A percentile compares a stretch with the other conserved stretches of the same genome.
Conservation (phyloP, 2,888 invertebrate genomes). For the Lasioglossum calceatum region DNA sequence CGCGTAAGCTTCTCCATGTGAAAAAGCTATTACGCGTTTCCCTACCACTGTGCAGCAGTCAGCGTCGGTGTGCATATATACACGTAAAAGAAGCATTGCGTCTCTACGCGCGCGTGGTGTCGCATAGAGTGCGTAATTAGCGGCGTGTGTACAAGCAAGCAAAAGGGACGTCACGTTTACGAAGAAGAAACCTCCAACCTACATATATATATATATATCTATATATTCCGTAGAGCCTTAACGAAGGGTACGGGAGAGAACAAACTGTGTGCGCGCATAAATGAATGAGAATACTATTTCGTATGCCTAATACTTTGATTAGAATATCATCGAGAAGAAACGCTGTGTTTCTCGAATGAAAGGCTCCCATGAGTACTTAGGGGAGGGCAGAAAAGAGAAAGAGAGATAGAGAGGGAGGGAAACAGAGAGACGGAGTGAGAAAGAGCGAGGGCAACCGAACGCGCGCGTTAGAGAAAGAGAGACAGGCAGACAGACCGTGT, state of each 20-base stretch:
- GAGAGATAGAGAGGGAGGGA: constrained; percentile 18
- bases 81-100: constrained; percentile 61
- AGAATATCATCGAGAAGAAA: constrained; percentile 53
- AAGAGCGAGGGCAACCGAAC: constrained; percentile 30
- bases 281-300: constrained; percentile 52
- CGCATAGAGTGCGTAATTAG: constrained; percentile 66
- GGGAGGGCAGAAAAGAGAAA: constrained; percentile 30
- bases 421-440: constrained; percentile 43
- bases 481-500: constrained; percentile 49
- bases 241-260: neutral
- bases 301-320: constrained; percentile 54
- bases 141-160: constrained; percentile 52
- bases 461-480: constrained; percentile 42
- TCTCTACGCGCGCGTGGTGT: constrained; percentile 61
- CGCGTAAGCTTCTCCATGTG: constrained; percentile 73
- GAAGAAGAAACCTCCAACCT: constrained; percentile 35
- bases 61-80: constrained; percentile 60
- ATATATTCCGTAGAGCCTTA: neutral
- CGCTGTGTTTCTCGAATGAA: constrained; percentile 57
- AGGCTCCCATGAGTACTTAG: constrained; percentile 57
- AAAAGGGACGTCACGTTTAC: constrained; percentile 60
- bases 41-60: constrained; percentile 53
- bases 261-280: constrained; percentile 35
- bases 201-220: neutral
- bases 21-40: constrained; percentile 71